Evolutionary conservation across 2,888 invertebrate genomes (phyloP).

Genomic region (Cheilosia grossa): DNA sequence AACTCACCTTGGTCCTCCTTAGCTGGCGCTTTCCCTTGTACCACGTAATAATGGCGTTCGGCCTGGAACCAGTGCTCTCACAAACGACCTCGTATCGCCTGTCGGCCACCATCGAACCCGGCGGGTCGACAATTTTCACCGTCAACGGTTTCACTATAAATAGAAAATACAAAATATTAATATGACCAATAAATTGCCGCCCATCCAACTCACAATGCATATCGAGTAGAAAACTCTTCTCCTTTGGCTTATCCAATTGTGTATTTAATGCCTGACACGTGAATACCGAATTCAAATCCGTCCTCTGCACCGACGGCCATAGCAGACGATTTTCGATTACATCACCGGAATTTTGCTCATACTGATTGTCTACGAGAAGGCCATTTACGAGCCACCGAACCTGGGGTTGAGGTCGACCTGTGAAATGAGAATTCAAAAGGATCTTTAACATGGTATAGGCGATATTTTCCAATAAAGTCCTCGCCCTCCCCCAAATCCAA

Average conservation of each 20-base stretch:
- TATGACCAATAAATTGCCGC: neutral
- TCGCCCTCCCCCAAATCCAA: neutral
- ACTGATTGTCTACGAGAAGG: conserved; percentile 90
- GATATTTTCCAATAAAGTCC: conserved; percentile 46
- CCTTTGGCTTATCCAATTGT: conserved; percentile 90
- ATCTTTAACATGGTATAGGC: neutral
- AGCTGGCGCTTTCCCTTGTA: conserved; percentile 93
- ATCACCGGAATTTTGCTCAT: conserved; percentile 92
- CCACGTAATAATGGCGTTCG: conserved; percentile 94
- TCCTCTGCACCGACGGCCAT: conserved; percentile 89
- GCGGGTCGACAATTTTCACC: conserved; percentile 89
- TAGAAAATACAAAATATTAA: neutral
- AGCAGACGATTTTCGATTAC: conserved; percentile 92
- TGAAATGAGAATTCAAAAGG: conserved; percentile 63
- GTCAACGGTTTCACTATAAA: conserved; percentile 91
- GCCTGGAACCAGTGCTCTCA: conserved; percentile 92
- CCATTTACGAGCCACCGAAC: conserved; percentile 94
- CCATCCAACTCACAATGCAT: conserved; percentile 91
- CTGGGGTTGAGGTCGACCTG: conserved; percentile 91
- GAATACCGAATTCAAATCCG: conserved; percentile 93
- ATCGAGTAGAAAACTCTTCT: conserved; percentile 89
- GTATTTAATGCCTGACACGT: conserved; percentile 95
- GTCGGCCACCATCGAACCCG: conserved; percentile 90
- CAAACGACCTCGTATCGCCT: conserved; percentile 92
- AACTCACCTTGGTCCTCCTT: conserved; percentile 89